Conservation (phyloP, 2,797 vertebrate genomes). For the Forpus xanthops region DNA sequence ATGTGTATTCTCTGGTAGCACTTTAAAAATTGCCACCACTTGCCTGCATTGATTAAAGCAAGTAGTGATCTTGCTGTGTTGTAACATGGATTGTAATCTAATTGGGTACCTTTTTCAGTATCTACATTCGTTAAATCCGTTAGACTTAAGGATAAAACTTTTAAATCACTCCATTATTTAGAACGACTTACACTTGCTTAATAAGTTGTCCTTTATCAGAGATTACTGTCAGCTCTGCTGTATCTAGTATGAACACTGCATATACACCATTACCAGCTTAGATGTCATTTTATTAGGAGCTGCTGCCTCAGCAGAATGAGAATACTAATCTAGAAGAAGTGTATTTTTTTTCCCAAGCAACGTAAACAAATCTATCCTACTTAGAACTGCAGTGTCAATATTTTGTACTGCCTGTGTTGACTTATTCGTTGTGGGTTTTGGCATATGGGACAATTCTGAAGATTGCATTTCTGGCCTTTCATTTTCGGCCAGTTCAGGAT, state of each 20-base stretch:
- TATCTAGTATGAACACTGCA: background rate
- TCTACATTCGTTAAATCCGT: background rate
- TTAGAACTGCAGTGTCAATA: conserved; percentile 33
- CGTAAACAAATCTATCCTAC: conserved; percentile 40
- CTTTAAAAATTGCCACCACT: background rate
- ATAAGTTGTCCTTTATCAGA: background rate
- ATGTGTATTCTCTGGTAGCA: background rate
- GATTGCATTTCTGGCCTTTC: background rate
- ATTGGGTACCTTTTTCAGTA: background rate
- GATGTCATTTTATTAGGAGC: background rate
- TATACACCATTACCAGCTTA: background rate
- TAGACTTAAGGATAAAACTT: background rate
- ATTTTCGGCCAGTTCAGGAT: background rate
- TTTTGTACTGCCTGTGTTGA: conserved; percentile 21
- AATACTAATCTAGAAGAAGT: conserved; percentile 44
- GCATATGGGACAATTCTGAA: background rate
- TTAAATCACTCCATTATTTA: background rate
- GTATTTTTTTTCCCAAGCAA: conserved; percentile 3
- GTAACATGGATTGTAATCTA: background rate
- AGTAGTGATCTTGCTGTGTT: background rate
- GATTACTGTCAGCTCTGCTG: background rate
- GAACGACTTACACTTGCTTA: background rate
- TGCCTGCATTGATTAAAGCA: background rate
- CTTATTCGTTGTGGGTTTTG: conserved; percentile 30
- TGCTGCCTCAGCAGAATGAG: conserved; percentile 45